A percentile compares a stretch with the other conserved stretches of the same genome.
Evolutionary conservation across 2,797 vertebrate species (phyloP).

Genomic region (Lemur catta): DNA sequence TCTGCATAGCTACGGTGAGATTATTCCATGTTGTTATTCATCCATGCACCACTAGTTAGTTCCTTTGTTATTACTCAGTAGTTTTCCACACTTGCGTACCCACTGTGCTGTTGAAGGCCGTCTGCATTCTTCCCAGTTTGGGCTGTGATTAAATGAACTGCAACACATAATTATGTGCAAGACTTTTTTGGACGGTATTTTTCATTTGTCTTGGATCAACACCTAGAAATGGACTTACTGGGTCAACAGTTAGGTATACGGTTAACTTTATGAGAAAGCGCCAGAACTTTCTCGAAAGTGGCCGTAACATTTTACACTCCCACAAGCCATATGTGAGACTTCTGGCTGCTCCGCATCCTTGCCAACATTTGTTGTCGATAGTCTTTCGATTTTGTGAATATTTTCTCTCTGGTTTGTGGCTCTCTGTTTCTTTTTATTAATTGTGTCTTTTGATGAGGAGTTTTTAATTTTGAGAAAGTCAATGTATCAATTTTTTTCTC

Average conservation of each 20-base stretch:
- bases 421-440: conserved; percentile 14
- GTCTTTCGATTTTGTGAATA: background rate
- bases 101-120: background rate
- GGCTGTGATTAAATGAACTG: background rate
- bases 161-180: background rate
- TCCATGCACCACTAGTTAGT: fast-evolving
- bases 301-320: background rate
- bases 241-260: background rate
- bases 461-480: conserved; percentile 1
- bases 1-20: fast-evolving
- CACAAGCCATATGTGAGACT: background rate
- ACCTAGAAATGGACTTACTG: background rate
- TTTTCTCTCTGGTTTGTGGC: background rate
- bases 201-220: background rate
- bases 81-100: background rate
- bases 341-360: background rate
- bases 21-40: background rate
- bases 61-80: background rate
- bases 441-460: background rate
- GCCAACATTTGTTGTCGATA: too few species aligned
- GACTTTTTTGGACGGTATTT: fast-evolving
- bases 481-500: background rate
- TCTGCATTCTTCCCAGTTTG: background rate
- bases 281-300: background rate
- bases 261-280: background rate